Conservation (phyloP, 2,113 vertebrate genomes). For the Monopterus albus region DNA sequence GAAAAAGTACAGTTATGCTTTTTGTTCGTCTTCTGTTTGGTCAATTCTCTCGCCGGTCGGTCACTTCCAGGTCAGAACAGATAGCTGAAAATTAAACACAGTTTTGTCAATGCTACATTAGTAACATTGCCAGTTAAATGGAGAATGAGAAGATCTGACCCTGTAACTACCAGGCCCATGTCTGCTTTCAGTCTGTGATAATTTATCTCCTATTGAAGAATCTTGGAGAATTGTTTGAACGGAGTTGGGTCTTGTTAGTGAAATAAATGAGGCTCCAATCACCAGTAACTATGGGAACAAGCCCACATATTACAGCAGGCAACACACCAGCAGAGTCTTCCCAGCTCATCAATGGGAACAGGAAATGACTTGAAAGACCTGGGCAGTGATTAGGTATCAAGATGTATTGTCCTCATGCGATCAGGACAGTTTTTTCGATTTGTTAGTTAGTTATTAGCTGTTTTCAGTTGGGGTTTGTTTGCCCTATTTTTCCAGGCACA, state of each 20-base stretch:
- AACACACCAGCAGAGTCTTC: background rate
- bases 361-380: constrained; percentile 3
- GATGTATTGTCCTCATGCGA: no score
- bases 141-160: constrained; percentile 18
- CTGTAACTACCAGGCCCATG: background rate
- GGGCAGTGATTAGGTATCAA: constrained; percentile 13
- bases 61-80: constrained; percentile 12
- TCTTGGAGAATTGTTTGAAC: constrained; percentile 22
- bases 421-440: no score
- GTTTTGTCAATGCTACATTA: constrained; percentile 20
- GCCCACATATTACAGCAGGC: constrained; percentile 30
- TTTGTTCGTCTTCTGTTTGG: background rate
- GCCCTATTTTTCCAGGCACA: background rate
- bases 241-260: constrained; percentile 52
- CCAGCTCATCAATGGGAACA: constrained; percentile 15
- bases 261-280: constrained; percentile 56
- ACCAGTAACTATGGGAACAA: constrained; percentile 64
- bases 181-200: constrained; percentile 60
- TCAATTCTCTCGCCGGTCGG: constrained; percentile 25
- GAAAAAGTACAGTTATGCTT: background rate
- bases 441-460: background rate
- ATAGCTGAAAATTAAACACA: constrained; percentile 57
- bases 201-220: constrained; percentile 40
- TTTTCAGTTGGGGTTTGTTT: background rate
- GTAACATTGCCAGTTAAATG: constrained; percentile 17